Percentiles rank a stretch among this genome's conserved stretches.
phyloP scores from a whole-genome alignment of 2,888 invertebrate genomes.

The Halocaridina rubra region DNA sequence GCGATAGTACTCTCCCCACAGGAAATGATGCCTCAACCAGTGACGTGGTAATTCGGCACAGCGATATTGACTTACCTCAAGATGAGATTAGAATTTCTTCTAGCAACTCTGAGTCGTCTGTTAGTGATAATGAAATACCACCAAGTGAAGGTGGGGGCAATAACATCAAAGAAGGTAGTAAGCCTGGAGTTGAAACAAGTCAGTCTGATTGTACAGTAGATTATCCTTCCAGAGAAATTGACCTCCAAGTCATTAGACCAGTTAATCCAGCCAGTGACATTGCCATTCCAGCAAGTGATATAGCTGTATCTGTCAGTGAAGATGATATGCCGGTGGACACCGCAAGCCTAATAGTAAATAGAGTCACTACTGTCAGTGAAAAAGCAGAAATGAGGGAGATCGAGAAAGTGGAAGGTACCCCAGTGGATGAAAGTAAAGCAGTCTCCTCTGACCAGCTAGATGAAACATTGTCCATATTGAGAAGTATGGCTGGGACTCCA shows the following conservation, averaged over 20 bases:
- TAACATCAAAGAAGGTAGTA: neutral
- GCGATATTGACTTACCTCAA: neutral
- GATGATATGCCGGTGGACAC: neutral
- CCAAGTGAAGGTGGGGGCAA: neutral
- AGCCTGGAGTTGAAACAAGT: neutral
- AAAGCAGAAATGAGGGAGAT: neutral
- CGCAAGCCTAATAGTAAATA: neutral
- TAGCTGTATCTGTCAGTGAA: neutral
- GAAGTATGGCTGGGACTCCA: slow-evolving; percentile 24
- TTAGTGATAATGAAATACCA: too few species aligned
- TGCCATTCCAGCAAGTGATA: neutral
- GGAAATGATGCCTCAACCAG: neutral
- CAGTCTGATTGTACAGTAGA: neutral
- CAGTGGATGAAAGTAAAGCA: neutral
- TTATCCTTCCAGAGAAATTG: neutral
- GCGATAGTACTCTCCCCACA: neutral
- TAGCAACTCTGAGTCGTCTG: neutral
- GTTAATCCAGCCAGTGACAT: neutral
- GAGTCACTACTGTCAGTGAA: neutral
- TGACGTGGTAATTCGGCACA: neutral
- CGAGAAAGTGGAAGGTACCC: neutral
- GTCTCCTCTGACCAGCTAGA: slow-evolving; percentile 26
- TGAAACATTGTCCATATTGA: slow-evolving; percentile 41
- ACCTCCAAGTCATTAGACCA: too few species aligned
- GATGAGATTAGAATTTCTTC: neutral